A percentile compares a stretch with the other conserved stretches of the same genome.
Evolutionary conservation across 2,888 invertebrate species (phyloP).

Genomic region (Drosophila rellima): DNA sequence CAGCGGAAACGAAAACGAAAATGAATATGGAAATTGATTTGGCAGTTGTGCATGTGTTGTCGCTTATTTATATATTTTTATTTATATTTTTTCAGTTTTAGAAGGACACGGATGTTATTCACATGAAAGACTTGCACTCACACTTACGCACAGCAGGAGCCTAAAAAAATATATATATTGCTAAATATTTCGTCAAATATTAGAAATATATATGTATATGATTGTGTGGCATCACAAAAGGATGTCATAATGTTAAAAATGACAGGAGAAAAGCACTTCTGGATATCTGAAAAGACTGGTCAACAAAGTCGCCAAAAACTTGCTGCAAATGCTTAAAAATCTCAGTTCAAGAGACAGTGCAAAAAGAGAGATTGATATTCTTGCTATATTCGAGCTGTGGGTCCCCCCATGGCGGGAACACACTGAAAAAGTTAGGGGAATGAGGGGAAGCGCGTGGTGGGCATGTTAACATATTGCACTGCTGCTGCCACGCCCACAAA

Average conservation of each 20-base stretch:
- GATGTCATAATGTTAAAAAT: slow-evolving; percentile 3
- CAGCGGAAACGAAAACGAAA: slow-evolving; percentile 63
- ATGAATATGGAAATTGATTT: slow-evolving; percentile 81
- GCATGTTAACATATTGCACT: slow-evolving; percentile 20
- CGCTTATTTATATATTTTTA: slow-evolving; percentile 5
- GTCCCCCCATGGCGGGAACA: not conserved
- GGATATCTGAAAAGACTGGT: slow-evolving; percentile 48
- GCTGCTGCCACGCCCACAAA: slow-evolving; percentile 16
- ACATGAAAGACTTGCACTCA: slow-evolving; percentile 58
- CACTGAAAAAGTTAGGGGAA: not conserved
- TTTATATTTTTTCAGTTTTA: slow-evolving; percentile 3
- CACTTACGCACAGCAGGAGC: slow-evolving; percentile 15
- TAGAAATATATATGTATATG: too few species aligned
- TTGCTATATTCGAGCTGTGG: too few species aligned
- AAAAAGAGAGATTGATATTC: not conserved
- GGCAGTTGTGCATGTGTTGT: slow-evolving; percentile 61
- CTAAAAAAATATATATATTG: not conserved
- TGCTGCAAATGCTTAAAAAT: slow-evolving; percentile 22
- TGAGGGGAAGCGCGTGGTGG: not conserved
- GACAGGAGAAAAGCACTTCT: not conserved
- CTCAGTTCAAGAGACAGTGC: not conserved
- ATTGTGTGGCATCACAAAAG: slow-evolving; percentile 35
- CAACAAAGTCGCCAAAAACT: slow-evolving; percentile 36
- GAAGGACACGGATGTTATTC: slow-evolving; percentile 15
- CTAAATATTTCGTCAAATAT: slow-evolving; percentile 19